Base-by-base conservation (phyloP, 2,888 invertebrate genomes). In the Meloe dianella region DNA sequence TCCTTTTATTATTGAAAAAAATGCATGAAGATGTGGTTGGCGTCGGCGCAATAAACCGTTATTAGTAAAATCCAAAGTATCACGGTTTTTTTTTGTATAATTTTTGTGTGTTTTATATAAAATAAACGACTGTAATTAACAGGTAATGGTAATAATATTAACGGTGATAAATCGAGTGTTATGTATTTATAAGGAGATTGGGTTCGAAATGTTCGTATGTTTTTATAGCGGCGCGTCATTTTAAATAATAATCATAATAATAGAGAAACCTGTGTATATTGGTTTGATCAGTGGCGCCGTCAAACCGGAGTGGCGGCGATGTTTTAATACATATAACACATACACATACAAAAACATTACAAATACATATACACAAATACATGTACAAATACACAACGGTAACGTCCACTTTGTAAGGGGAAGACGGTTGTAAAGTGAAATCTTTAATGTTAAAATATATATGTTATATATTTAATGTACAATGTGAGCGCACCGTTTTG, bases 401-500 rank as follows among this genome's bases (percentile, higher is more conserved):
- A 75, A 75, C 76, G 81, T 82, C 82, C 82, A 82, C 79, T 81
- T 77, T 78, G 71, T 67, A 75, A 80, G 83, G 83, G 82, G 82
- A 80, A 80, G 82, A 80, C 81, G 83, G 79, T 79, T 80, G 81
- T 78, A 77, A 80, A 80, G 82, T 82, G 82, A 83, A 83, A 83
- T 82, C 83, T 83, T 82, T 82, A 82, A 79, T 81, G 71, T 67
- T 77, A 74, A 75, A 78, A 77, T 51, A 51, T 51, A 51, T 51
- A 22, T 51, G n/a, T n/a, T n/a, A n/a, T 51, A 12, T 20, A 22
- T 12, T 54, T 54, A 24, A 54, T 22, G 54, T 54, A 54, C 77
- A 81, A 80, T 80, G 80, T 79, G 81, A 75, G 75, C 71, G 73
- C 65, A 73, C 71, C 72, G 54, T 54, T 75, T 75, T 74, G 73